Conservation (phyloP, 2,113 vertebrate genomes). For the Leptobrachium leishanense region DNA sequence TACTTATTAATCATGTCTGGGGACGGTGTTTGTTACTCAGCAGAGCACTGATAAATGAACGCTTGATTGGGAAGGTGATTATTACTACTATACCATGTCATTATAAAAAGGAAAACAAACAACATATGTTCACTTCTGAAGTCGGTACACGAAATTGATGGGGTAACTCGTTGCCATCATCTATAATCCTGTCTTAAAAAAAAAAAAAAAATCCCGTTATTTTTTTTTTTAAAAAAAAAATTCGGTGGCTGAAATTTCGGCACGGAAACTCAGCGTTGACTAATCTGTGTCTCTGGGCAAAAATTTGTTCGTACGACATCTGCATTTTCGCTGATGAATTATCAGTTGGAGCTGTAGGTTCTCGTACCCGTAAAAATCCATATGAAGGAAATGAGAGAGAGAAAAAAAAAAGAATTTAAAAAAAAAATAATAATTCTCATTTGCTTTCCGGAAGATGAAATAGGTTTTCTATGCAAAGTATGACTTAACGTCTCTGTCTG, state of each 20-base stretch:
- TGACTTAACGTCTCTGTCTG: neutral
- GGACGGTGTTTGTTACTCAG: conserved; percentile 21
- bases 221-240: too few species aligned
- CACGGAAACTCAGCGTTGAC: too few species aligned
- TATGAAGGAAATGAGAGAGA: neutral
- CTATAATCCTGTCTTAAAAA: too few species aligned
- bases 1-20: conserved; percentile 28
- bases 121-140: conserved; percentile 9
- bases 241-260: too few species aligned
- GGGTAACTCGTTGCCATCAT: too few species aligned
- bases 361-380: neutral
- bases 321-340: too few species aligned
- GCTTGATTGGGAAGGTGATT: conserved; percentile 1
- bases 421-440: neutral
- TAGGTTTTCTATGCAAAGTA: neutral
- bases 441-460: neutral
- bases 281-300: too few species aligned
- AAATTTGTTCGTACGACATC: too few species aligned
- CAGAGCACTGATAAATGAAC: conserved; percentile 21
- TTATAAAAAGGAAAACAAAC: conserved; percentile 13
- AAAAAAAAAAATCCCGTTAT: too few species aligned
- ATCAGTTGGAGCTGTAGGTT: too few species aligned
- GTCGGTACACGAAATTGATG: neutral
- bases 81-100: conserved; percentile 19
- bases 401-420: too few species aligned